These are phyloP conservation scores for Lepus townsendii DNA, from an alignment of 2,797 vertebrate genomes.

Conservation along the genomic window DNA sequence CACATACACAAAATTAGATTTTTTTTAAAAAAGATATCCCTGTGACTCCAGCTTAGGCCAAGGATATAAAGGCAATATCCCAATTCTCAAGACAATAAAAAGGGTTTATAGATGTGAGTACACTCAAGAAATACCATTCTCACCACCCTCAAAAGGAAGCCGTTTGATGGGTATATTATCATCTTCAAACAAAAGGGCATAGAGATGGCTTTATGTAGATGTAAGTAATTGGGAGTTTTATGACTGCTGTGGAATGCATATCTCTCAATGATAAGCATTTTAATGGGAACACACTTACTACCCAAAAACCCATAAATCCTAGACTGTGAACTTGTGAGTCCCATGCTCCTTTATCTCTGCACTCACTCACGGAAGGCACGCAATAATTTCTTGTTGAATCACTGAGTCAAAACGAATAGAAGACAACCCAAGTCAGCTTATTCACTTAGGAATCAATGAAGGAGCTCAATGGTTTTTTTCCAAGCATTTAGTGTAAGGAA, in stretches of 20 bases:
- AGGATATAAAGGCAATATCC: neutral
- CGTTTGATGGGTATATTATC: slow-evolving; percentile 57
- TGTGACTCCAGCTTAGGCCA: neutral
- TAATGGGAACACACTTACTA: slow-evolving; percentile 47
- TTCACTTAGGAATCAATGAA: neutral
- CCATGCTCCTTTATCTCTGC: slow-evolving; percentile 22
- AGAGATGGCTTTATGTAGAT: slow-evolving; percentile 58
- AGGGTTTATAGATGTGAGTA: slow-evolving; percentile 37
- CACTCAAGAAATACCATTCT: slow-evolving; percentile 63
- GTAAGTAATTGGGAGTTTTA: slow-evolving; percentile 55
- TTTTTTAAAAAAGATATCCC: neutral
- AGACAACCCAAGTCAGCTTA: neutral
- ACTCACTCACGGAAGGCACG: neutral
- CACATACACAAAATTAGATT: neutral
- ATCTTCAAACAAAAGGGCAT: slow-evolving; percentile 50
- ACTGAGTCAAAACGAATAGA: neutral
- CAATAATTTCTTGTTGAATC: slow-evolving; percentile 25
- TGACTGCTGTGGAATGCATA: slow-evolving; percentile 52
- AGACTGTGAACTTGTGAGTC: neutral
- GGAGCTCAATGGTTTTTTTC: neutral
- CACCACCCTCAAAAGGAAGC: slow-evolving; percentile 17
- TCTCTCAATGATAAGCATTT: slow-evolving; percentile 62
- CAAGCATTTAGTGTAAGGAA: neutral
- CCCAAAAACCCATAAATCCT: slow-evolving; percentile 54
- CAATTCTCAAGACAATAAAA: slow-evolving; percentile 29